Evolutionary conservation across 2,797 vertebrate species (phyloP).

Genomic region (Sciurus carolinensis): DNA sequence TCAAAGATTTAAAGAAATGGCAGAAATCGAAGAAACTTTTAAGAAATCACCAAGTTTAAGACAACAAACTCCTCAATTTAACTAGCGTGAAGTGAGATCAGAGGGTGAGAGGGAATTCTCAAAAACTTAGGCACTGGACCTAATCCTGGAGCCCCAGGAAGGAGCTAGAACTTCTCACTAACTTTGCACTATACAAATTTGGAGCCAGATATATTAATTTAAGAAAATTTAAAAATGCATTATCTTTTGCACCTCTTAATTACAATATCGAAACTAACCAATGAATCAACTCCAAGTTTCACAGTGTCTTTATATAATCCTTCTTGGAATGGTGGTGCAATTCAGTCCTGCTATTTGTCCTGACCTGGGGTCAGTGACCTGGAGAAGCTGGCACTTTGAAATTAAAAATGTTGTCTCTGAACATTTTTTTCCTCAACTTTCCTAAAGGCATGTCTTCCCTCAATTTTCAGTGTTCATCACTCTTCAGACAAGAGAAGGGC

Average conservation of each 20-base stretch:
- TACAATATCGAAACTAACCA: not conserved
- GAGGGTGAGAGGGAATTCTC: not conserved
- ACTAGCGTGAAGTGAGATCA: not conserved
- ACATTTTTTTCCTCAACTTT: not conserved
- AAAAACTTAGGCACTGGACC: not conserved
- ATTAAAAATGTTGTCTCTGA: not conserved
- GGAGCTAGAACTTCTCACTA: not conserved
- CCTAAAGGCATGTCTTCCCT: not conserved
- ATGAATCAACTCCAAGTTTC: not conserved
- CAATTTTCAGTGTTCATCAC: not conserved
- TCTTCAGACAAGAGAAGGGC: not conserved
- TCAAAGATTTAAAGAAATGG: not conserved
- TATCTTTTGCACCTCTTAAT: not conserved
- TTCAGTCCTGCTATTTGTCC: not conserved
- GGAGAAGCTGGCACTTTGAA: not conserved
- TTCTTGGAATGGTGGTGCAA: not conserved
- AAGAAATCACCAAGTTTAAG: too few relatives aligned
- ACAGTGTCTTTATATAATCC: not conserved
- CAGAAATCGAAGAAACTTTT: not conserved
- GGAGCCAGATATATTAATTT: not conserved
- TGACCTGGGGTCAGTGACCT: not conserved
- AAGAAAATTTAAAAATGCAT: not conserved
- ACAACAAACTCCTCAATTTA: not conserved
- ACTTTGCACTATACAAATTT: not conserved
- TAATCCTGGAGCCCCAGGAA: not conserved